phyloP scores from a whole-genome alignment of 2,797 vertebrate species.

The Morelia viridis region DNA sequence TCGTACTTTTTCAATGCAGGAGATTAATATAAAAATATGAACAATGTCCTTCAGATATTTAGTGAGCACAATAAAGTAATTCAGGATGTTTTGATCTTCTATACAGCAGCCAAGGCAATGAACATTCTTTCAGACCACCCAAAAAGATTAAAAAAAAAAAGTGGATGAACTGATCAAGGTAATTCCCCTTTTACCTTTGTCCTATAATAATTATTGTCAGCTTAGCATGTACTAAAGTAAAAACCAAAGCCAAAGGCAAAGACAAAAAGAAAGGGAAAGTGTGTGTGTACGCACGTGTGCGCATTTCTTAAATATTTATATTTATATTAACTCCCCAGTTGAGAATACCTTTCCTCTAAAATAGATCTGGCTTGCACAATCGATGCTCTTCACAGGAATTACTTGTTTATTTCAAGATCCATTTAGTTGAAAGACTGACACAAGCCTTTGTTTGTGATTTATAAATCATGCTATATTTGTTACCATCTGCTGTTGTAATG shows the following conservation, averaged over 20 bases:
- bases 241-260: background rate
- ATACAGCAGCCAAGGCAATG: background rate
- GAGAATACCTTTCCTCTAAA: background rate
- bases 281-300: background rate
- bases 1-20: background rate
- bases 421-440: background rate
- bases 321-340: background rate
- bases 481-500: background rate
- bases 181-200: background rate
- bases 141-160: background rate
- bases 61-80: background rate
- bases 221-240: background rate
- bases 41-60: background rate
- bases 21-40: background rate
- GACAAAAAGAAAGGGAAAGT: too few relatives aligned
- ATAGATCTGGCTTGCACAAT: background rate
- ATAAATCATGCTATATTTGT: background rate
- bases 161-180: background rate
- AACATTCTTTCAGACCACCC: background rate
- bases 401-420: conserved; percentile 1
- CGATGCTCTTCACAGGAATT: background rate
- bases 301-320: background rate
- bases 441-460: background rate
- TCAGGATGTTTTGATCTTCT: background rate
- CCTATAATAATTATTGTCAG: background rate